phyloP scores from a whole-genome alignment of 2,113 vertebrate species.

The Stegastes partitus region DNA sequence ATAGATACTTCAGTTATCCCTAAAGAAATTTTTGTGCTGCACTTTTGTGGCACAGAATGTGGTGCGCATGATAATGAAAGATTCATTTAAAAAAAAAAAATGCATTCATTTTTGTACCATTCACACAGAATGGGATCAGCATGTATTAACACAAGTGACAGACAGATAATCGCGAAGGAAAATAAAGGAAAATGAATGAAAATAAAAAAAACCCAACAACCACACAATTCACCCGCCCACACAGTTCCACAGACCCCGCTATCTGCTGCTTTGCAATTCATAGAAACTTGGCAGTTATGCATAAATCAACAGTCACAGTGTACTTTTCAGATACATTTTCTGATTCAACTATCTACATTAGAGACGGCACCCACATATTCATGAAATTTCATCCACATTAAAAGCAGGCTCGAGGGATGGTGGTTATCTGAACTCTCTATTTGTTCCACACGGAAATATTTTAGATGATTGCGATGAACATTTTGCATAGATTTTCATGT shows the following conservation, averaged over 20 bases:
- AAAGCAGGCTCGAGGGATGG: too few species aligned
- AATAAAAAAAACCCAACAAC: neutral
- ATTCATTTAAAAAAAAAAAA: too few species aligned
- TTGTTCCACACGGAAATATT: too few species aligned
- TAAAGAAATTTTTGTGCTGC: neutral
- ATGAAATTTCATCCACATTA: neutral
- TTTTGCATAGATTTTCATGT: too few species aligned
- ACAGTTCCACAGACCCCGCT: neutral
- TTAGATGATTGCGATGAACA: too few species aligned
- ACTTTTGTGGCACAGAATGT: neutral
- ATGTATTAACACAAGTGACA: neutral
- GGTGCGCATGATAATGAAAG: too few species aligned
- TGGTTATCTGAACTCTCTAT: too few species aligned
- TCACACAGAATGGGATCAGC: neutral
- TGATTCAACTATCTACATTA: neutral
- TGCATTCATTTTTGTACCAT: neutral
- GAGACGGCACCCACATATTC: neutral
- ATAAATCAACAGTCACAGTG: neutral
- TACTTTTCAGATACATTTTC: neutral
- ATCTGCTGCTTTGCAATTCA: neutral
- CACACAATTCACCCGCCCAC: neutral
- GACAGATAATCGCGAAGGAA: neutral
- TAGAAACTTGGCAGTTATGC: neutral
- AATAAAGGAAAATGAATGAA: neutral
- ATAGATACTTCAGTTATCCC: too few species aligned